Conservation (phyloP, 2,888 invertebrate genomes). For the Gisinianus flammeolus region DNA sequence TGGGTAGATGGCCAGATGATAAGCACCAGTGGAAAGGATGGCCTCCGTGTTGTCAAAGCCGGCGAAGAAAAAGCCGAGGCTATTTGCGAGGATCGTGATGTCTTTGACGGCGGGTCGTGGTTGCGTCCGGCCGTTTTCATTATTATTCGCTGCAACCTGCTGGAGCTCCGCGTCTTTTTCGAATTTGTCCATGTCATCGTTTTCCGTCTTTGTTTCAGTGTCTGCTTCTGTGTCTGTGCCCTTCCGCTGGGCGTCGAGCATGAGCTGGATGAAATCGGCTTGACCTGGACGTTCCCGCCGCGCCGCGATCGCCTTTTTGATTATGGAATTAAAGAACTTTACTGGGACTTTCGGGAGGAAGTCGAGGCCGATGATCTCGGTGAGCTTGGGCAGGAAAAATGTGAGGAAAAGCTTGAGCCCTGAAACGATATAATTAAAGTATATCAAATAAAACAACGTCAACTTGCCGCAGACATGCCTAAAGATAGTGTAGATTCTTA, state of each 20-base stretch:
- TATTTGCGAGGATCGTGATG: no score
- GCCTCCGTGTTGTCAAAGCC: no score
- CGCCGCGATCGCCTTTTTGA: not conserved
- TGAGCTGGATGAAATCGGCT: constrained; percentile 42
- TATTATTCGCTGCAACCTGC: no score
- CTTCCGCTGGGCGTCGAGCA: constrained; percentile 33
- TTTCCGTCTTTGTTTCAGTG: not conserved
- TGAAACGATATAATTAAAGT: no score
- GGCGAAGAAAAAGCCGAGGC: no score
- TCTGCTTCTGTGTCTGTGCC: no score
- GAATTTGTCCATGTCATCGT: not conserved
- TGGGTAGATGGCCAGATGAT: constrained; percentile 39
- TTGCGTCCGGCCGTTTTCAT: no score
- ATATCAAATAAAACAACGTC: no score
- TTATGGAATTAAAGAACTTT: constrained; percentile 12
- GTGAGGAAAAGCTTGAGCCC: not conserved
- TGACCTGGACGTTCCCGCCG: not conserved
- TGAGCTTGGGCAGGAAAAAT: not conserved
- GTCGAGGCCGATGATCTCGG: not conserved
- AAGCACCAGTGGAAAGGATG: constrained; percentile 30
- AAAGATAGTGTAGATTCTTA: no score
- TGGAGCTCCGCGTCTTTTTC: constrained; percentile 18
- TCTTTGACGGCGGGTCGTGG: no score
- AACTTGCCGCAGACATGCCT: no score
- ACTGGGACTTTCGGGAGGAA: not conserved